These are phyloP conservation scores for Lampris incognitus DNA, from an alignment of 2,113 vertebrate genomes.

Conservation along the genomic window DNA sequence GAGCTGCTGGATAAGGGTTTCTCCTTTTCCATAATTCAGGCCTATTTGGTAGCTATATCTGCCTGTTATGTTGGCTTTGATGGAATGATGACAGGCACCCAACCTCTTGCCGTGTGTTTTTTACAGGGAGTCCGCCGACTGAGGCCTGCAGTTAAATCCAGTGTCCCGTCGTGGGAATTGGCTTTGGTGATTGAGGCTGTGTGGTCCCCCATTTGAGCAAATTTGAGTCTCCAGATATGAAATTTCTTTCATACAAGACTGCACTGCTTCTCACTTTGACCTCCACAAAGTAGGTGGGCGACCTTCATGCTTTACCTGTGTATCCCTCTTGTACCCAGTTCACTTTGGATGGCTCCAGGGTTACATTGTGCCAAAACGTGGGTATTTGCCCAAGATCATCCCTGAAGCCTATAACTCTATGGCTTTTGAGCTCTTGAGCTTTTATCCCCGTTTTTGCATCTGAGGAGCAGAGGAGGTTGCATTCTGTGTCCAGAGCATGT, in stretches of 20 bases:
- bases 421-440: no score
- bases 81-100: no score
- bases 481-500: neutral
- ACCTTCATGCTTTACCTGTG: neutral
- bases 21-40: no score
- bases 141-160: no score
- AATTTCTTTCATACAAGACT: slow-evolving; percentile 6
- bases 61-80: no score
- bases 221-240: neutral
- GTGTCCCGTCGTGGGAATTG: neutral
- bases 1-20: no score
- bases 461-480: no score
- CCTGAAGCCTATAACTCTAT: no score
- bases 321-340: neutral
- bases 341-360: neutral
- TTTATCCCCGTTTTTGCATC: no score
- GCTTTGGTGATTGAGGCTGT: neutral
- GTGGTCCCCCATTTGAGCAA: neutral
- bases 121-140: no score
- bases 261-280: neutral
- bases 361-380: neutral
- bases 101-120: no score
- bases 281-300: neutral
- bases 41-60: no score
- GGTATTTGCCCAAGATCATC: neutral